phyloP scores from a whole-genome alignment of 2,888 invertebrate genomes.

The Cantharis rustica region DNA sequence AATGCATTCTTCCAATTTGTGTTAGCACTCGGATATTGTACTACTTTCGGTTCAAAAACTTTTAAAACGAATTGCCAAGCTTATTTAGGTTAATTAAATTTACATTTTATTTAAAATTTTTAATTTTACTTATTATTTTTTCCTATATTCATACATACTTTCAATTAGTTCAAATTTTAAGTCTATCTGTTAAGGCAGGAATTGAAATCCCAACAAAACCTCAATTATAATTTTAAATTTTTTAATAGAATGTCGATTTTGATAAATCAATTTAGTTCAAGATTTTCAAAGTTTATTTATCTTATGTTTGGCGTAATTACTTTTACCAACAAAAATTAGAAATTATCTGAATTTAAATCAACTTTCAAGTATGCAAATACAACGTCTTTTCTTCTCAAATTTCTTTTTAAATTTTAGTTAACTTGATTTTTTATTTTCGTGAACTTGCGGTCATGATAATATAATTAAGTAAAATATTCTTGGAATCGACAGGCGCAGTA shows the following conservation, averaged over 20 bases:
- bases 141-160: background rate
- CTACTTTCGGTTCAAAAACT: conserved; percentile 13
- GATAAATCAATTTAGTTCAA: background rate
- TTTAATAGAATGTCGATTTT: background rate
- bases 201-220: background rate
- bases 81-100: conserved; percentile 43
- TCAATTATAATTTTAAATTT: background rate
- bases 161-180: background rate
- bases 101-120: conserved; percentile 42
- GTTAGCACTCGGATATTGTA: conserved; percentile 9
- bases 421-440: background rate
- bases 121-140: conserved; percentile 26
- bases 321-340: background rate
- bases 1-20: conserved; percentile 27
- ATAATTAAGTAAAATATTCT: too few species aligned
- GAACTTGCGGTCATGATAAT: background rate
- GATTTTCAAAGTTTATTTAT: background rate
- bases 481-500: too few species aligned
- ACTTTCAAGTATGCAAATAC: background rate
- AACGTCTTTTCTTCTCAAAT: background rate
- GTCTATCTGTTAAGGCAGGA: background rate
- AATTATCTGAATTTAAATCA: background rate
- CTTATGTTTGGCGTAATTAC: background rate
- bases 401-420: background rate
- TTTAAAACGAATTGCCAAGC: conserved; percentile 36